Evolutionary conservation across 1,140 invertebrate species (phyloP).

Genomic region (Acromyrmex charruanus): DNA sequence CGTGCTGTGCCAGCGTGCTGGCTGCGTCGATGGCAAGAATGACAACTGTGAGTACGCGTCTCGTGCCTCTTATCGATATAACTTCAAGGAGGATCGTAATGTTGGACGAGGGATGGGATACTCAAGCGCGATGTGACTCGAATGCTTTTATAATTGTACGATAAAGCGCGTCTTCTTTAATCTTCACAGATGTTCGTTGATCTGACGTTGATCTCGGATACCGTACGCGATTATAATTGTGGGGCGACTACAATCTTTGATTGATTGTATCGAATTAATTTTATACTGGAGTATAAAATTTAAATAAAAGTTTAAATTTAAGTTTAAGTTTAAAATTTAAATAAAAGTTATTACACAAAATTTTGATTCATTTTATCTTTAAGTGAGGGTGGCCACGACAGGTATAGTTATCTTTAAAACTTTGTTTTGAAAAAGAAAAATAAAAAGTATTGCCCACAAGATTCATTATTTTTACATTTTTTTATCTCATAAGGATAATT

Average conservation of each 20-base stretch:
- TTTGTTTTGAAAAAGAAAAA: too few species aligned
- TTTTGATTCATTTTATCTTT: neutral
- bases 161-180: neutral
- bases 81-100: neutral
- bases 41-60: constrained; percentile 70
- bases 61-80: constrained; percentile 25
- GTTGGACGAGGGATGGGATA: neutral
- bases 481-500: too few species aligned
- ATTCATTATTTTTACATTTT: too few species aligned
- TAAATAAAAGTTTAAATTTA: too few species aligned
- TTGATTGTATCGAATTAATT: neutral
- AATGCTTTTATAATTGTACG: neutral
- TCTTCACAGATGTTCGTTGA: too few species aligned
- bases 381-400: too few species aligned
- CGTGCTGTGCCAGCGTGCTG: constrained; percentile 62
- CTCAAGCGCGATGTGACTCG: neutral
- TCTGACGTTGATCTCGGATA: neutral
- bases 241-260: neutral
- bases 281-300: neutral
- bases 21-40: constrained; percentile 62
- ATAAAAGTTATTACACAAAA: too few species aligned
- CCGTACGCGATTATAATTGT: neutral
- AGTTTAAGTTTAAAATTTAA: too few species aligned
- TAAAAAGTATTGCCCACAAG: too few species aligned
- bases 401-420: too few species aligned